phyloP scores from a whole-genome alignment of 2,113 vertebrate genomes.

The Planiliza haematocheilus region DNA sequence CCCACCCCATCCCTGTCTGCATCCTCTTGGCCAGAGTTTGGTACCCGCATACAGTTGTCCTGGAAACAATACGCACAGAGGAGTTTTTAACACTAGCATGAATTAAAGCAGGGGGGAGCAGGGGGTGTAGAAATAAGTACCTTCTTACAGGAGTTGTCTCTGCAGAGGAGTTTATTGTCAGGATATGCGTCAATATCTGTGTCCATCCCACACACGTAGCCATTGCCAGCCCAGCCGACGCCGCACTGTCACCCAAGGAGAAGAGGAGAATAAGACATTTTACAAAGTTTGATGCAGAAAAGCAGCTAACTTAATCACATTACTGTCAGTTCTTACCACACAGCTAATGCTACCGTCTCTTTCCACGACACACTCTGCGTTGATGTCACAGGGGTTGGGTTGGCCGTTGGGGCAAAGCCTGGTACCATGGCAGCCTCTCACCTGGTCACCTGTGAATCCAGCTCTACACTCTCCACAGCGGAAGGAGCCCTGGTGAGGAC shows the following conservation, averaged over 20 bases:
- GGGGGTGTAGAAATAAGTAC: conserved; percentile 57
- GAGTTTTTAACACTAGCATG: neutral
- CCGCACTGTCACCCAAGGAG: conserved; percentile 85
- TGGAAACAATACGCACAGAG: conserved; percentile 61
- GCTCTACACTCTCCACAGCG: conserved; percentile 90
- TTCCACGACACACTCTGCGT: conserved; percentile 89
- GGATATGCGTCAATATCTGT: conserved; percentile 97
- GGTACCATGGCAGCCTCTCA: conserved; percentile 85
- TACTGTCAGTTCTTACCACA: conserved; percentile 81
- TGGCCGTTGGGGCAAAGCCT: conserved; percentile 87
- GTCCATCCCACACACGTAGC: conserved; percentile 93
- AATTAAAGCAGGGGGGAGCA: neutral
- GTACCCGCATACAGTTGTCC: conserved; percentile 96
- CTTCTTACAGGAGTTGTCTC: conserved; percentile 88
- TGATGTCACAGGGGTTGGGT: conserved; percentile 89
- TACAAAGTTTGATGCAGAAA: neutral
- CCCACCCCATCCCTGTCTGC: conserved; percentile 91
- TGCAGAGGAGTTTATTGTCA: conserved; percentile 87
- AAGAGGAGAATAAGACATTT: neutral
- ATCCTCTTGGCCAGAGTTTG: conserved; percentile 98
- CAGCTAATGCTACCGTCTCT: conserved; percentile 90
- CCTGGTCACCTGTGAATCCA: conserved; percentile 91
- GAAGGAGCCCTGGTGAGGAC: conserved; percentile 89
- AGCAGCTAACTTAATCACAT: neutral
- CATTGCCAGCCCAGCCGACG: conserved; percentile 96